Evolutionary conservation across 2,888 invertebrate genomes (phyloP), one percentile per base, ranked within the genome.

Genomic region (Camponotus fellah): DNA sequence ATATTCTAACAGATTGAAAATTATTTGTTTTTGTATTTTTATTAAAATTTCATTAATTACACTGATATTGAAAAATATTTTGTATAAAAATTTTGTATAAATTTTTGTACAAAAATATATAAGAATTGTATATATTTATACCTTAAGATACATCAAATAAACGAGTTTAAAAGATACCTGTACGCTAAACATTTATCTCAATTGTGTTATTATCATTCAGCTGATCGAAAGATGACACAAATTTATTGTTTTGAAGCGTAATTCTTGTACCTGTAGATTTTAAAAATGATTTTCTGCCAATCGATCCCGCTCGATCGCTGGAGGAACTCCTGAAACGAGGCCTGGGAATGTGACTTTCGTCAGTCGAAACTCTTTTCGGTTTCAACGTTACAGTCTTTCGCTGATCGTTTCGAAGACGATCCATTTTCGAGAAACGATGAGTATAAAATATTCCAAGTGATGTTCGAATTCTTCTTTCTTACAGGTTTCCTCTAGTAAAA

Each of bases 331-430:
- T 89, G 21, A 91, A 86, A 72, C 91, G 87, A 9, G 92, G 90
- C 60, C 91, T 91, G 14, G 94, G 94, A 81, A 94, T 94, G 34
- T 91, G 91, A 60, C 93, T 87, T 9, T 92, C 92, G 10, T 12
- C 71, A 3, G 74, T 72, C 3, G 86, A 79, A 37, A 83, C 32
- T 34, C 37, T 21, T 10, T 71, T 80, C 21, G 58, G 5, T 5
- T 80, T 80, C 14, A 26, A 21, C 5, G 49, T 64, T 21, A 49
- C 17, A 2, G 62, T 75, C 3, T 3, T 62, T 40, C 75, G 58
- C 12, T 62, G 81, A n/a, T 80, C 80, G 0, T 9, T 62, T 12
- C 80, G 85, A 9, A 85, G 0, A 14, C 46, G 46, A 46, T 53
- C 53, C 53, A 53, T 49, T 8, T 17, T 49, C n/a, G n/a, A n/a